A percentile compares a stretch with the other conserved stretches of the same genome.
These are phyloP conservation scores for Pangasius macronema DNA, from an alignment of 2,797 vertebrate species.

Conservation along the genomic window DNA sequence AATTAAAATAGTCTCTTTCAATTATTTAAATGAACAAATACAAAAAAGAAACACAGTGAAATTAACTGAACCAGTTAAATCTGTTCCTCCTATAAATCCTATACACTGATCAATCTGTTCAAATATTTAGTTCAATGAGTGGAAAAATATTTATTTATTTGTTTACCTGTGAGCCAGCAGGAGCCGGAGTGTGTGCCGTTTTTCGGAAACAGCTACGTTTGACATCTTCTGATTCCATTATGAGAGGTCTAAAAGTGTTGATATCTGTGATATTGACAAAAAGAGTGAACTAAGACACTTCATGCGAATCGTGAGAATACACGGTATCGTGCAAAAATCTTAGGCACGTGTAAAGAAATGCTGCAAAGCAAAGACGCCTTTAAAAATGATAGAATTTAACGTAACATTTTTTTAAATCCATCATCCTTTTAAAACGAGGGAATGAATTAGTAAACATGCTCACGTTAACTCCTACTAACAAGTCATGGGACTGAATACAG, in stretches of 20 bases:
- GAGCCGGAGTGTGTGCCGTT: too few species aligned
- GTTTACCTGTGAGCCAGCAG: not conserved
- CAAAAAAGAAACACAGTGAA: not conserved
- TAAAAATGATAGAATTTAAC: not conserved
- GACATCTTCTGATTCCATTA: constrained; percentile 11
- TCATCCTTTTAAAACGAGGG: too few species aligned
- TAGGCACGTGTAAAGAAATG: not conserved
- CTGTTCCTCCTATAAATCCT: not conserved
- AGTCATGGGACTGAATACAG: too few species aligned
- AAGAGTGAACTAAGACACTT: not conserved
- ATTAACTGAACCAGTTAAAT: not conserved
- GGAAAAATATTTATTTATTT: not conserved
- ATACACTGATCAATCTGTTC: not conserved
- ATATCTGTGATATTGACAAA: not conserved
- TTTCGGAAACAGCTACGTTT: not conserved
- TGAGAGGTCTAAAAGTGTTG: not conserved
- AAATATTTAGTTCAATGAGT: not conserved
- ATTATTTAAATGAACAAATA: not conserved
- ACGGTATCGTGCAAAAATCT: not conserved
- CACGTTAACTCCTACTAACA: too few species aligned
- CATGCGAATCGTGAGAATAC: not conserved
- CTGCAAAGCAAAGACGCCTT: not conserved
- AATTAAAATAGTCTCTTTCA: not conserved
- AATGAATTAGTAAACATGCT: too few species aligned
- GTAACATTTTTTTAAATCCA: not conserved